Evolutionary conservation across 2,797 vertebrate species (phyloP), one percentile per base, ranked within the genome.

Genomic region (Hyperoplus lanceolatus): DNA sequence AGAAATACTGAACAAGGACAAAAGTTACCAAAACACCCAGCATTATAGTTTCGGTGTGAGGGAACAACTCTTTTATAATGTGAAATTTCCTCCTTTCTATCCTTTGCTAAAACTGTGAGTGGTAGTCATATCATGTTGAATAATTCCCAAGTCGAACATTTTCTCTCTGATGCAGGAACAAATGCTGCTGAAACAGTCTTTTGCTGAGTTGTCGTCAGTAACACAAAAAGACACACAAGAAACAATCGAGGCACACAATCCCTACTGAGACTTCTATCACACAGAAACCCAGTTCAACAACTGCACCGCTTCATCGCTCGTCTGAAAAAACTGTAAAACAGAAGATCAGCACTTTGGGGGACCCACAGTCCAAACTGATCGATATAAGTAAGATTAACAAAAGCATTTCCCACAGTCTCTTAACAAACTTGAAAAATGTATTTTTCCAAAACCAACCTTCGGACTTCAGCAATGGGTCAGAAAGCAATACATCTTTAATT

Each of bases 251-350:
- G 15, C 42, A 62, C 45, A 70, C 16, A 1, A 38, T 51, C 77
- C 14, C 51, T 4, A 41, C 16, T 46, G 54, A 85, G 79, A 71
- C 8, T 2, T 80, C 61, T 29, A 38, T 41, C 51, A 71, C 73
- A 53, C 29, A 68, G 54, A 85, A 60, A 42, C 51, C 2, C 0
- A 39, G 63, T 49, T 73, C 75, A 71, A 51, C 73, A 74, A 73
- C 62, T 36, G n/a, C 42, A 45, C 10, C 14, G 1, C 50, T 81
- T 75, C 48, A 79, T 71, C 53, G 1, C 45, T 77, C 54, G 65
- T 75, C 77, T 83, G 79, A 81, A 16, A 58, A 77, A 75, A 63
- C 61, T 29, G 59, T 2, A 57, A 45, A 74, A 36, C 54, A 57
- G 62, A 73, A 50, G 1, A 12, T 68, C 8, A 85, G 29, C 60